Evolutionary conservation across 2,113 vertebrate species (phyloP).

Genomic region (Gulo gulo): DNA sequence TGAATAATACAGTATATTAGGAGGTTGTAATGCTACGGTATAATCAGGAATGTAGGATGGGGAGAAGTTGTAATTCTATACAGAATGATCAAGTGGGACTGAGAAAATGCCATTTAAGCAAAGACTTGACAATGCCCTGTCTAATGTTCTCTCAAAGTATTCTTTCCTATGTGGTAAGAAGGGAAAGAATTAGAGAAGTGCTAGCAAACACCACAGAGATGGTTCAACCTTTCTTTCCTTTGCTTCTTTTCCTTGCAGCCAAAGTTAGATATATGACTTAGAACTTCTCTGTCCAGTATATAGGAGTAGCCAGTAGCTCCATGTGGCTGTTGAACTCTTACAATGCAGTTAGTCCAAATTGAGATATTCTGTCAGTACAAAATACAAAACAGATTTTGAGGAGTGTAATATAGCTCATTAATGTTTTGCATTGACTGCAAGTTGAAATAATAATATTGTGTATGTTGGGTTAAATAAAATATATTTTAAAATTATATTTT

Average conservation of each 20-base stretch:
- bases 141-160: background rate
- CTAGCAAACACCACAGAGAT: background rate
- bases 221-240: background rate
- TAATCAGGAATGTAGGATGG: background rate
- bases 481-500: constrained; percentile 6
- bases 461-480: constrained; percentile 1
- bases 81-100: background rate
- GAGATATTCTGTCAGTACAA: background rate
- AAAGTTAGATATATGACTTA: background rate
- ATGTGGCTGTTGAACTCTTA: background rate
- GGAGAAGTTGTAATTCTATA: background rate
- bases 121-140: background rate
- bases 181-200: background rate
- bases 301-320: background rate
- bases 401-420: background rate
- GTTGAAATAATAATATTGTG: background rate
- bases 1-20: background rate
- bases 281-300: background rate
- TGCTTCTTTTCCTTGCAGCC: background rate
- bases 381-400: constrained; percentile 8
- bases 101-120: background rate
- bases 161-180: background rate
- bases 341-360: background rate
- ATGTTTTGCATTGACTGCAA: background rate
- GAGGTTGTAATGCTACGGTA: background rate